phyloP scores from a whole-genome alignment of 2,797 vertebrate genomes.

The Coranthus polyacanthus region DNA sequence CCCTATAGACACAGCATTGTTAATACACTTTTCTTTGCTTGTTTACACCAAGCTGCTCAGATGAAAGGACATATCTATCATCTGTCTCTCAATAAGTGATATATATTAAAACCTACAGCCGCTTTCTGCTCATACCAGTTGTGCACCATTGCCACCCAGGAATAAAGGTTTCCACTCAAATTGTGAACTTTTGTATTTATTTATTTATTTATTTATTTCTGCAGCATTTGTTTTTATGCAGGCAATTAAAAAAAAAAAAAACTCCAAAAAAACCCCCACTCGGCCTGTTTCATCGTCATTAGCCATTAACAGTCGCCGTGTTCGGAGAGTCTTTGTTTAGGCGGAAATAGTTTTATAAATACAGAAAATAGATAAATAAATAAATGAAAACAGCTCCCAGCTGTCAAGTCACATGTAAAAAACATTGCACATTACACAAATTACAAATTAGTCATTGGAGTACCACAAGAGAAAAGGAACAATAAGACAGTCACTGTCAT shows the following conservation, averaged over 20 bases:
- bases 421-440: conserved; percentile 63
- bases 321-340: conserved; percentile 38
- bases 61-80: conserved; percentile 81
- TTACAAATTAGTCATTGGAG: conserved; percentile 67
- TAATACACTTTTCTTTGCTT: conserved; percentile 87
- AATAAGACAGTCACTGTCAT: conserved; percentile 74
- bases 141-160: conserved; percentile 34
- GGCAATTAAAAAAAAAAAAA: not conserved
- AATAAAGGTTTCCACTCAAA: conserved; percentile 33
- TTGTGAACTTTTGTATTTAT: conserved; percentile 27
- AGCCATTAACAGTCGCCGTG: conserved; percentile 20
- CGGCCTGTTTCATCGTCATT: conserved; percentile 14
- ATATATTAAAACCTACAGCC: conserved; percentile 79
- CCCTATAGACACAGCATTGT: conserved; percentile 80
- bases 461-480: conserved; percentile 57
- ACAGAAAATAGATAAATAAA: conserved; percentile 43
- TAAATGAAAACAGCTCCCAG: conserved; percentile 24
- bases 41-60: conserved; percentile 85
- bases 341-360: conserved; percentile 30
- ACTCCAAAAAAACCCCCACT: too few species aligned
- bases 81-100: conserved; percentile 64
- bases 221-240: conserved; percentile 9
- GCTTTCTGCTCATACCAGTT: conserved; percentile 72
- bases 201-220: conserved; percentile 10
- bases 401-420: conserved; percentile 55